Conservation (phyloP, 1,140 invertebrate genomes). For the Brachionus asplanchnoidis region DNA sequence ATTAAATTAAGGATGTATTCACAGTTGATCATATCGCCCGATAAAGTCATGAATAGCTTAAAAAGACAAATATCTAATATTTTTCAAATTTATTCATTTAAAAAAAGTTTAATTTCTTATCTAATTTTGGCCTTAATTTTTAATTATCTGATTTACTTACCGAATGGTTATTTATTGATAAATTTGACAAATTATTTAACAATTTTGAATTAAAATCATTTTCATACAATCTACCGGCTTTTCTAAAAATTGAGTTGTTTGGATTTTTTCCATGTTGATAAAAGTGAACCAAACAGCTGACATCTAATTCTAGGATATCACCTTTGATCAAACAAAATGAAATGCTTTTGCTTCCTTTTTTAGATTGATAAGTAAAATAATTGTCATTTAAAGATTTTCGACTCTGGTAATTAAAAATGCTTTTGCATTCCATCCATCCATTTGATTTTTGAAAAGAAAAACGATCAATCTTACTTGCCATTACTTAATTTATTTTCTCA, state of each 20-base stretch:
- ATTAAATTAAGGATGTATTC: conserved; percentile 21
- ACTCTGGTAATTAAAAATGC: not conserved
- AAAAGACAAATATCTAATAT: not conserved
- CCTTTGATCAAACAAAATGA: not conserved
- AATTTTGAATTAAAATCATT: not conserved
- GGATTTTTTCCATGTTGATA: not conserved
- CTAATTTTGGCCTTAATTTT: too few species aligned
- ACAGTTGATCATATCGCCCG: not conserved
- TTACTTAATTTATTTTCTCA: not conserved
- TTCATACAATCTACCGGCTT: not conserved
- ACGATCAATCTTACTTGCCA: not conserved
- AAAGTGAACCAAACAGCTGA: not conserved
- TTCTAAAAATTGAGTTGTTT: not conserved
- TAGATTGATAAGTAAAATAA: not conserved
- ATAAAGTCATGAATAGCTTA: not conserved
- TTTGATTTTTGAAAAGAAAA: not conserved
- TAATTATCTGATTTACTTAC: not conserved
- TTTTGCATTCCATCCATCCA: not conserved
- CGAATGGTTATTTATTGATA: not conserved
- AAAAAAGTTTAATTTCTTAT: too few species aligned
- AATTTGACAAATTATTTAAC: not conserved
- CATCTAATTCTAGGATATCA: not conserved
- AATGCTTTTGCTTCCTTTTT: not conserved
- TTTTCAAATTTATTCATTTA: too few species aligned
- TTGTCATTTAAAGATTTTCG: not conserved